Conservation (phyloP, 2,888 invertebrate genomes). For the Thereva unica region DNA sequence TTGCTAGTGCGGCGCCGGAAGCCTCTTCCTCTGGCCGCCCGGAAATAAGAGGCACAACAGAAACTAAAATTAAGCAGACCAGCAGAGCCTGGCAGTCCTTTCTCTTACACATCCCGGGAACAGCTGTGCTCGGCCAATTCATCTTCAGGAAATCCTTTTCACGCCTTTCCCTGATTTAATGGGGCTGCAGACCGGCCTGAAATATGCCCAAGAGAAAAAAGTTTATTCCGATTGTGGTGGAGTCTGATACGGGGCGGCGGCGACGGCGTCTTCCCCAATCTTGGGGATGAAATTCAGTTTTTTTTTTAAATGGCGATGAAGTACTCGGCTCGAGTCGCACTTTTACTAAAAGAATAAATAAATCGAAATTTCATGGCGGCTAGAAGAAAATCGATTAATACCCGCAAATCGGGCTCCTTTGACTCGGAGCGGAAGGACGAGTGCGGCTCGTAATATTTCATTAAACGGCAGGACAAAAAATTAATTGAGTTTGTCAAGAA, state of each 20-base stretch:
- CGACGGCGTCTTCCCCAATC: neutral
- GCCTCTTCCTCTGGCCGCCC: constrained; percentile 10
- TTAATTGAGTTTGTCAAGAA: too few relatives aligned
- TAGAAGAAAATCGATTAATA: too few relatives aligned
- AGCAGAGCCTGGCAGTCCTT: constrained; percentile 12
- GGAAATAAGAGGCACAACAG: constrained; percentile 21
- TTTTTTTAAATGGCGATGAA: neutral
- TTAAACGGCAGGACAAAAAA: too few relatives aligned
- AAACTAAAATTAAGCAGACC: constrained; percentile 33
- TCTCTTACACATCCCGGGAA: constrained; percentile 3
- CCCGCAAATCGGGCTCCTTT: too few relatives aligned
- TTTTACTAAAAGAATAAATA: neutral
- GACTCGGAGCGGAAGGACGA: too few relatives aligned
- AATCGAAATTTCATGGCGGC: neutral
- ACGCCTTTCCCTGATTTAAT: neutral
- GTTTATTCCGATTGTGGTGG: neutral
- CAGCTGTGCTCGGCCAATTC: constrained; percentile 18
- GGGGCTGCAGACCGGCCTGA: neutral
- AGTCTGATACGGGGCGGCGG: neutral
- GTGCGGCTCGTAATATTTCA: too few relatives aligned
- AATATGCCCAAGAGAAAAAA: neutral
- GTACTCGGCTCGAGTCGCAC: neutral
- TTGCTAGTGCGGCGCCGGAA: constrained; percentile 2
- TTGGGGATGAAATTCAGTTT: neutral
- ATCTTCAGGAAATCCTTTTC: constrained; percentile 11